Conservation (phyloP, 1,140 invertebrate species). For the Leptopilina boulardi region DNA sequence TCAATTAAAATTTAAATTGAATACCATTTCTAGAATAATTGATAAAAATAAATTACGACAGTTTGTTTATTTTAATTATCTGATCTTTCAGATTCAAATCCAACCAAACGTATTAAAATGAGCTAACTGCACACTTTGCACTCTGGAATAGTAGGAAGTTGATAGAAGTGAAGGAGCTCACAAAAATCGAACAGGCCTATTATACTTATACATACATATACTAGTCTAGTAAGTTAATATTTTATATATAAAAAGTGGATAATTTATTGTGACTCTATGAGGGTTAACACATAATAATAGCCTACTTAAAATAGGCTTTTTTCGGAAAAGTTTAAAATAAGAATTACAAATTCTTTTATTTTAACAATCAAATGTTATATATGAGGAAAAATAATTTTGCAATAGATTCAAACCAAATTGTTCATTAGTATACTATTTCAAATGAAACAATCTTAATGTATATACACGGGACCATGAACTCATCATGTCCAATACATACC, state of each 20-base stretch:
- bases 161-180: constrained; percentile 28
- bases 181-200: constrained; percentile 69
- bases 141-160: constrained; percentile 57
- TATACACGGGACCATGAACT: constrained; percentile 68
- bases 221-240: constrained; percentile 73
- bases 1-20: no score
- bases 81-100: constrained; percentile 68
- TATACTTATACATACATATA: constrained; percentile 45
- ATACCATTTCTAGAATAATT: no score
- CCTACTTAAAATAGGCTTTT: constrained; percentile 62
- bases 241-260: constrained; percentile 65
- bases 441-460: constrained; percentile 66
- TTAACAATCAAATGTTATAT: neutral
- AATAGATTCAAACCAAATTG: constrained; percentile 37
- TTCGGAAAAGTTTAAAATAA: constrained; percentile 47
- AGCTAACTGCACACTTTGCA: constrained; percentile 73
- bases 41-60: no score
- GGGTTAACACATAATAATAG: constrained; percentile 64
- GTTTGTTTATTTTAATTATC: constrained; percentile 48
- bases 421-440: constrained; percentile 63
- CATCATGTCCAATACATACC: constrained; percentile 64
- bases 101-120: constrained; percentile 73
- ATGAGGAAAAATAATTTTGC: constrained; percentile 55
- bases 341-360: neutral
- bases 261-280: constrained; percentile 55